Base-by-base conservation (phyloP, 2,113 vertebrate genomes). In the Willisornis vidua region DNA sequence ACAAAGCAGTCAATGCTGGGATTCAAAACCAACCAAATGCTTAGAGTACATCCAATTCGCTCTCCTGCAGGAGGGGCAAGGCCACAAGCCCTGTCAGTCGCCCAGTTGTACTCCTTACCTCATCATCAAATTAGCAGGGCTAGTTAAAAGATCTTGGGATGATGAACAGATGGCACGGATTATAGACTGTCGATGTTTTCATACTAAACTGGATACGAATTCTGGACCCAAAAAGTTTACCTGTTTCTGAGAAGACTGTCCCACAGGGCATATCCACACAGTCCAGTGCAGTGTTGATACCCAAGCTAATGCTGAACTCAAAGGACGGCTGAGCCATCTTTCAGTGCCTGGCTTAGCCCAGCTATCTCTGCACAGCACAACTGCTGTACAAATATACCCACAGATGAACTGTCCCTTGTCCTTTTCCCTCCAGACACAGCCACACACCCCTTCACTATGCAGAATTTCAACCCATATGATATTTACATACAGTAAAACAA, bases 71-170 rank as follows among this genome's bases (percentile, higher is more conserved):
- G 59, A 93, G 62, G 41, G 91, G 48, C 79, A 92, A 83, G 83
- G 76, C 65, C 73, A 74, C 62, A 85, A 90, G 41, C 61, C 29
- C 54, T 41, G 37, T n/a, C 83, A 76, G 59, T 93, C 57, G 58
- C 59, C 23, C 22, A 55, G 77, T 52, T 63, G 72, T 41, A 71
- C 35, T 67, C 86, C 75, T 68, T 89, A 82, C 74, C 63, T 90
- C 87, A 83, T 94, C 93, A 57, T 68, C 82, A 87, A 90, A 80
- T 90, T 78, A 93, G 48, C 80, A 87, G 58, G 29, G 72, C 78
- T 86, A 87, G 92, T 89, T 92, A 91, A 95, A 94, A 77, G 46
- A 63, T 3, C 6, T 81, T 78, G 57, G 49, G 31, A 91, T 35
- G 12, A 92, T 75, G 72, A 95, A 94, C 80, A 93, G 89, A 96